phyloP scores from a whole-genome alignment of 2,797 vertebrate species.

The Odontamblyopus lacepedii region DNA sequence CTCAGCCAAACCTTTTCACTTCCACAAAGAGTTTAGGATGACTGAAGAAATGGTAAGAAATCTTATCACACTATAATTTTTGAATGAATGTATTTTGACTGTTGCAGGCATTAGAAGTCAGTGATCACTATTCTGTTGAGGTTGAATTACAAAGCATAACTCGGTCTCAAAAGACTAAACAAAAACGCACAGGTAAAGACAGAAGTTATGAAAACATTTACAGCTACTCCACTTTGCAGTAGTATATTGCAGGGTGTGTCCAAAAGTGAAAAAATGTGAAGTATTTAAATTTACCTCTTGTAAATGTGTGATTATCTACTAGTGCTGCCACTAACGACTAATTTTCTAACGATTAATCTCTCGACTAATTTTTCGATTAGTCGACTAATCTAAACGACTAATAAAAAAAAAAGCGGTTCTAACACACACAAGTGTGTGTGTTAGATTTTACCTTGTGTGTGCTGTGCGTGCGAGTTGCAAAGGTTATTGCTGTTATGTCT shows the following conservation, averaged over 20 bases:
- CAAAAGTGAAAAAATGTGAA: background rate
- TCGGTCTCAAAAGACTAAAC: constrained; percentile 16
- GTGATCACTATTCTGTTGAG: constrained; percentile 67
- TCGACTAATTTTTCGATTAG: too few species aligned
- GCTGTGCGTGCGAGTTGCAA: too few species aligned
- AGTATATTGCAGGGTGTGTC: background rate
- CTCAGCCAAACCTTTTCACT: constrained; percentile 72
- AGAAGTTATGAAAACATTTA: background rate
- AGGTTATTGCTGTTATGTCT: too few species aligned
- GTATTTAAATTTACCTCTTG: background rate
- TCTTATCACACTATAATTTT: background rate
- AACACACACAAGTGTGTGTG: too few species aligned
- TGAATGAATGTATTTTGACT: background rate
- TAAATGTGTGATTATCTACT: background rate
- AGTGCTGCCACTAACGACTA: too few species aligned
- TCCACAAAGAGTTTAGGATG: constrained; percentile 59
- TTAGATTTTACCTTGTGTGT: too few species aligned
- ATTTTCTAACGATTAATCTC: too few species aligned
- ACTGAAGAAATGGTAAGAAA: constrained; percentile 48
- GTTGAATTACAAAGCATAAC: constrained; percentile 42
- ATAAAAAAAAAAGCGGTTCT: too few species aligned
- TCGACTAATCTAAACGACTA: too few species aligned
- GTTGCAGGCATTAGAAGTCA: constrained; percentile 57
- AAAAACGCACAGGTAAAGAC: constrained; percentile 30
- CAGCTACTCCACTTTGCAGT: background rate